Conservation (phyloP, 2,888 invertebrate genomes). For the Asteroscopus sphinx region DNA sequence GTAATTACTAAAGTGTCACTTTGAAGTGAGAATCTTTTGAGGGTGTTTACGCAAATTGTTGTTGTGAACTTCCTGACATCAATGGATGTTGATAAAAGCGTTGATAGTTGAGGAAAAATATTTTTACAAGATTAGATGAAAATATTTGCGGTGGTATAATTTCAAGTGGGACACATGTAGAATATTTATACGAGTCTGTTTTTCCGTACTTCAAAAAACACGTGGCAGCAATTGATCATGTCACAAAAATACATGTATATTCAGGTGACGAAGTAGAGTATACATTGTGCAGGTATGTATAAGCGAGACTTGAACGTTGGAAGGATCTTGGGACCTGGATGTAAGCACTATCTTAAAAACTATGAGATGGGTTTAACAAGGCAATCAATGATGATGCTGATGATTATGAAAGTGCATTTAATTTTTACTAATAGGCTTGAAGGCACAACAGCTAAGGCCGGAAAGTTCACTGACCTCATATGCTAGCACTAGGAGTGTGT, state of each 20-base stretch:
- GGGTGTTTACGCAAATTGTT: slow-evolving; percentile 30
- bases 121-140: not conserved
- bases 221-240: slow-evolving; percentile 10
- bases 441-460: too few relatives aligned
- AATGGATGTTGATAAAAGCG: slow-evolving; percentile 24
- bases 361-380: not conserved
- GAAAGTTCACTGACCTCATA: slow-evolving; percentile 17
- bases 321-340: too few relatives aligned
- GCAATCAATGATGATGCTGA: not conserved
- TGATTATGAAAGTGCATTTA: too few relatives aligned
- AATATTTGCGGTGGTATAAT: slow-evolving; percentile 23
- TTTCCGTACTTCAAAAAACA: slow-evolving; percentile 25
- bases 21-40: slow-evolving; percentile 43
- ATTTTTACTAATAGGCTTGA: too few relatives aligned
- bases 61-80: slow-evolving; percentile 32
- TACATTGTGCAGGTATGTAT: too few relatives aligned
- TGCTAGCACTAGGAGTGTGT: not conserved
- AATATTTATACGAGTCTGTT: slow-evolving; percentile 10
- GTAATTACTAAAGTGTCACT: slow-evolving; percentile 45
- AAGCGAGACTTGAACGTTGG: too few relatives aligned
- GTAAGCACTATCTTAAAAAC: too few relatives aligned
- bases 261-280: not conserved
- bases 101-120: slow-evolving; percentile 8
- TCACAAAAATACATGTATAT: not conserved
- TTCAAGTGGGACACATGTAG: slow-evolving; percentile 25